Evolutionary conservation across 2,888 invertebrate genomes (phyloP), one percentile per base, ranked within the genome.

Genomic region (Tenthredo scrophulariae): DNA sequence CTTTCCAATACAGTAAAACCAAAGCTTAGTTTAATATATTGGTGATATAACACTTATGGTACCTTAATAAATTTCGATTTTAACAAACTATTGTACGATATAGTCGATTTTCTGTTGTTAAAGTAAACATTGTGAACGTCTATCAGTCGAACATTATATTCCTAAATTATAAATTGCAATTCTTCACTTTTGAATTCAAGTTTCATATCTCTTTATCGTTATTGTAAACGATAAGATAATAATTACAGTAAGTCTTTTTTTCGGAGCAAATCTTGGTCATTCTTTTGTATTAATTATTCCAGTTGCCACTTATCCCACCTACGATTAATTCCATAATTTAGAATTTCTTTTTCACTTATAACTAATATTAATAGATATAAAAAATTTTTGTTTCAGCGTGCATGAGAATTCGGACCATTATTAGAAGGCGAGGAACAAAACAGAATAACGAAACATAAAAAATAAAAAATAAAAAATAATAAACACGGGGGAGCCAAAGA

Each of bases 401-500:
- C 93, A 93, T 89, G 93, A 93, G 88, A 92, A 93, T 90, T 92
- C 93, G 83, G 91, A 92, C 84, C 91, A 91, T 87, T 91, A 92
- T 86, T 93, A 92, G 89, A 86, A 87, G 87, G 85, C 86, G 85
- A 79, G 86, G 80, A 62, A 70, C 82, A 84, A 67, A 18, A 79
- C 33, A 29, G 86, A 85, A 75, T 22, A 62, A 65, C 85, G 84
- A 86, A 88, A 88, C 86, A 37, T 37, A 89, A 86, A 84, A 86
- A 9, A 29, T 2, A 29, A 29, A 79, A 74, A 54, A 83, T 65
- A 33, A 75, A 33, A n/a, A 86, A 85, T 70, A 77, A 86, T 75
- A 86, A 88, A 88, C 87, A 89, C 87, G 88, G 90, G 92, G 92
- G 92, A 92, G 92, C 93, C 93, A 93, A 93, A 93, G 93, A 93